These are phyloP conservation scores for Apeira syringaria DNA, from an alignment of 2,888 invertebrate species.

Conservation along the genomic window DNA sequence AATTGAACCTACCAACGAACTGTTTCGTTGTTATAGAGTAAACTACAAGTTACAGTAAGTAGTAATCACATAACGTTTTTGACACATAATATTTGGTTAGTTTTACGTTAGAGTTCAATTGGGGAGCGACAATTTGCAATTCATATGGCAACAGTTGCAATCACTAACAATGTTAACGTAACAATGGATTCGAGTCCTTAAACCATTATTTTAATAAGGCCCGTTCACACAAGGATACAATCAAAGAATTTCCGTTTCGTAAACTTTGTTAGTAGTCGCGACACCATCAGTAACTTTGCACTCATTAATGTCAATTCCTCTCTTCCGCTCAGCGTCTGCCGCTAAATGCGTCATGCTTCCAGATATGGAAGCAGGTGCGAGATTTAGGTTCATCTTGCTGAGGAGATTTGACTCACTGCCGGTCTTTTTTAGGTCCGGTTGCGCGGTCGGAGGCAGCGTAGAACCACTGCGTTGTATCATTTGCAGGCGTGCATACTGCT, in stretches of 20 bases:
- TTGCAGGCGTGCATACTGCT: slow-evolving; percentile 95
- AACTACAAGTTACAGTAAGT: neutral
- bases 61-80: no score
- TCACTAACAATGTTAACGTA: slow-evolving; percentile 1
- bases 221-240: neutral
- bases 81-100: no score
- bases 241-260: slow-evolving; percentile 98
- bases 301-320: slow-evolving; percentile 21
- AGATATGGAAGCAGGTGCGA: slow-evolving; percentile 73
- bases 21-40: slow-evolving; percentile 2
- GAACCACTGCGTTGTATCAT: slow-evolving; percentile 92
- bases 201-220: no score
- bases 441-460: slow-evolving; percentile 84
- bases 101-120: no score
- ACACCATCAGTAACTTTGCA: slow-evolving; percentile 43
- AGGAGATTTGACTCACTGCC: slow-evolving; percentile 94
- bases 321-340: slow-evolving; percentile 40
- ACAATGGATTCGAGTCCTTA: no score
- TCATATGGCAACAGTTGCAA: slow-evolving; percentile 1
- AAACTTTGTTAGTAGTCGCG: slow-evolving; percentile 90
- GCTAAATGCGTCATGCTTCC: slow-evolving; percentile 73
- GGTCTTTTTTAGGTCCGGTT: slow-evolving; percentile 91
- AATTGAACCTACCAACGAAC: slow-evolving; percentile 5
- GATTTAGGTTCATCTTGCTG: slow-evolving; percentile 91
- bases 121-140: no score